Evolutionary conservation across 1,140 invertebrate species (phyloP).

Genomic region (Sesamia nonagrioides): DNA sequence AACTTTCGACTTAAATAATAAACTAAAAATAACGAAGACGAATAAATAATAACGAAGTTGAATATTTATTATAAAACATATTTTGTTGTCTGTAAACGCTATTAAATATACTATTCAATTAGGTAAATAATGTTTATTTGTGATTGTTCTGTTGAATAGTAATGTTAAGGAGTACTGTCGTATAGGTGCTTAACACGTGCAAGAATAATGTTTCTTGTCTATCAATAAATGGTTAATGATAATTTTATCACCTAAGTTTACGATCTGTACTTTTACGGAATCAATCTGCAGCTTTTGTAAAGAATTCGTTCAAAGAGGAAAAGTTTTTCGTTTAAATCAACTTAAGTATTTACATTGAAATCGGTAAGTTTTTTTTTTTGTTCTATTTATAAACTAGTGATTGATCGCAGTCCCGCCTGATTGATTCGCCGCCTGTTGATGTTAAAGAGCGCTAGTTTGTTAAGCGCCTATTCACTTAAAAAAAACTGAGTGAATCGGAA

Average conservation of each 20-base stretch:
- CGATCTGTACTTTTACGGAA: background rate
- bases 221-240: background rate
- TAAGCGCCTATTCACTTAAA: no score
- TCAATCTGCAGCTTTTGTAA: background rate
- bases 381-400: no score
- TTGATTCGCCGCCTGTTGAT: no score
- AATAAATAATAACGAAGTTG: no score
- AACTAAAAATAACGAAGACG: no score
- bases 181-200: constrained; percentile 1
- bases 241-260: constrained; percentile 7
- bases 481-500: no score
- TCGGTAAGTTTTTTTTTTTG: background rate
- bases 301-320: background rate
- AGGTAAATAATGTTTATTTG: background rate
- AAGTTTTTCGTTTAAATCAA: background rate
- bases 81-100: no score
- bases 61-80: no score
- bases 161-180: background rate
- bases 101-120: background rate
- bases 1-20: no score
- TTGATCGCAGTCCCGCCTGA: no score
- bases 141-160: no score
- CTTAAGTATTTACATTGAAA: background rate
- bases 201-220: background rate
- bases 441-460: no score